Base-by-base conservation (phyloP, 2,888 invertebrate genomes). In the Hyposoter dolosus region DNA sequence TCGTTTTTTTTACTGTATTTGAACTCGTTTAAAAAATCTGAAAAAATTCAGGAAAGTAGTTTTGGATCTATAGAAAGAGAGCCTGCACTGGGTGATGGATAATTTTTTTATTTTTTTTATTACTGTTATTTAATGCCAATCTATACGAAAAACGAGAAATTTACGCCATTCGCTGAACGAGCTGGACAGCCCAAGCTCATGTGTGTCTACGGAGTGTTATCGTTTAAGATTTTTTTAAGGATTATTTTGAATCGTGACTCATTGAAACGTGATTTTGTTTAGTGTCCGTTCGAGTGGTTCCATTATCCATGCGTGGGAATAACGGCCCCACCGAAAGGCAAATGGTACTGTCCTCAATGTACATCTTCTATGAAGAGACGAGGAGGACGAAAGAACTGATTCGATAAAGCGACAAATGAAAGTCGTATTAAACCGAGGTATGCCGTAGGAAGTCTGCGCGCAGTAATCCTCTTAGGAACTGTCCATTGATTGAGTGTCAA, bases 281-380 rank as follows among this genome's bases (percentile, higher is more conserved):
- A 98, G 98, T 99, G 99, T 94, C 98, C 98, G 1, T 98, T 98
- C 92, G 99, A 99, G 94, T 99, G 99, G 99, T 99, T 99, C 95
- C 99, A 99, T 95, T 99, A 99, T 95, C 98, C 98, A 7, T 99
- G 99, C 94, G 99, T 99, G 75, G 98, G 98, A 72, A 98, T 99
- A 89, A 97, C 98, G 0, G 98, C 98, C 80, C 98, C 99, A 65
- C 99, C 99, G 0, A 98, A 99, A 94, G 99, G 99, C 81, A 99
- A 99, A 94, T 99, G 99, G 99, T 99, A 98, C 94, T 99, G 99
- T 94, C 99, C 99, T 0, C 98, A 98, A 92, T 99, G 99, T 94
- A 97, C 97, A 82, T 96, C 97, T 88, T 97, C 97, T 84, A 98
- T 98, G 97, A 97, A 97, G 88, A 96, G 98, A 89, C 96, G 98